phyloP scores from a whole-genome alignment of 2,113 vertebrate genomes.

The Argyrosomus japonicus region DNA sequence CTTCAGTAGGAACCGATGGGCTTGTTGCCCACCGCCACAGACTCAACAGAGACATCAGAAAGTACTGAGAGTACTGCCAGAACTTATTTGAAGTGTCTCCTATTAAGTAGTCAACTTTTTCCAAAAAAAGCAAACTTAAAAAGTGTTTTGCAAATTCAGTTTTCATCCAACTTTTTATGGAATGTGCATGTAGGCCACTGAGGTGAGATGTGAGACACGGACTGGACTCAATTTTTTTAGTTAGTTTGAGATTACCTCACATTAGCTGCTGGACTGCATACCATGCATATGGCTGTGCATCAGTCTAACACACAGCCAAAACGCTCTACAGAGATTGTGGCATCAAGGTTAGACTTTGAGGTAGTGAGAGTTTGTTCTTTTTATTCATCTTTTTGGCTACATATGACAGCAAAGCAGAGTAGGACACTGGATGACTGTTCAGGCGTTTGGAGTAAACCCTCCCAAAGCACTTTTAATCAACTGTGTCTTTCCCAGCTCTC shows the following conservation, averaged over 20 bases:
- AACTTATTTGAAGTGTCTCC: no score
- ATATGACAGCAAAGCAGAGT: slow-evolving; percentile 3
- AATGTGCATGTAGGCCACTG: neutral
- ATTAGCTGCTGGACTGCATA: slow-evolving; percentile 6
- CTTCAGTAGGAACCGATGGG: no score
- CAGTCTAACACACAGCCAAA: neutral
- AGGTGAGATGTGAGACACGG: neutral
- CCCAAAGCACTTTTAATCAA: slow-evolving; percentile 21
- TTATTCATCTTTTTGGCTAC: slow-evolving; percentile 47
- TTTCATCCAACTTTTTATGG: no score
- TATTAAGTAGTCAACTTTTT: no score
- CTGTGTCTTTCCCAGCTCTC: slow-evolving; percentile 20
- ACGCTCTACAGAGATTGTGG: neutral
- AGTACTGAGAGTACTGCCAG: no score
- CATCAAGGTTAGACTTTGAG: slow-evolving; percentile 18
- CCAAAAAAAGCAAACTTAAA: no score
- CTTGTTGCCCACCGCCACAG: no score
- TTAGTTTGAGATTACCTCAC: no score
- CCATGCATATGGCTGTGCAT: neutral
- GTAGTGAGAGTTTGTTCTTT: slow-evolving; percentile 33
- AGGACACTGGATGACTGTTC: neutral
- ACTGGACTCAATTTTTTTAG: no score
- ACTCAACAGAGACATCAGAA: no score
- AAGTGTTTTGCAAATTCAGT: no score
- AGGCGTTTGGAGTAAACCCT: neutral